phyloP scores from a whole-genome alignment of 2,113 vertebrate species.

The Heliornis fulica region DNA sequence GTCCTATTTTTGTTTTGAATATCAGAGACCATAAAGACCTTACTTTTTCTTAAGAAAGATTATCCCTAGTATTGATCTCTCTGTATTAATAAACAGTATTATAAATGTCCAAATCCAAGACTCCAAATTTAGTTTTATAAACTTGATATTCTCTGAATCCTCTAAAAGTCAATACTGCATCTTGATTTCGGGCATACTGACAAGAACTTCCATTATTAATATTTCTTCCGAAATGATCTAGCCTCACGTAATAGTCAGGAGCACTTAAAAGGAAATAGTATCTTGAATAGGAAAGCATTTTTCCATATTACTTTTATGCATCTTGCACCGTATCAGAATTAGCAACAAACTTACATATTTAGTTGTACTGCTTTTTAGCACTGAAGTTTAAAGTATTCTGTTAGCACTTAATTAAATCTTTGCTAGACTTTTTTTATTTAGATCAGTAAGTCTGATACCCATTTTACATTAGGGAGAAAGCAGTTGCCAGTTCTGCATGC shows the following conservation, averaged over 20 bases:
- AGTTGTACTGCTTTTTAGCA: not conserved
- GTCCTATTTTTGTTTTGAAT: not conserved
- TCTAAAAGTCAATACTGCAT: not conserved
- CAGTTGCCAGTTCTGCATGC: not conserved
- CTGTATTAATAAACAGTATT: not conserved
- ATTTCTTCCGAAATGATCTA: not conserved
- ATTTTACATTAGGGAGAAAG: not conserved
- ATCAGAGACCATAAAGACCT: not conserved
- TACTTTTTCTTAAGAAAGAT: not conserved
- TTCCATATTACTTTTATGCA: not conserved
- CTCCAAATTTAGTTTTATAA: not conserved
- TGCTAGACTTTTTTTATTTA: not conserved
- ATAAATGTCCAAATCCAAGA: not conserved
- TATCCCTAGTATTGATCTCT: not conserved
- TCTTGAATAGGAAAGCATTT: not conserved
- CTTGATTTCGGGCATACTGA: not conserved
- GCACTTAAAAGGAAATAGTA: not conserved
- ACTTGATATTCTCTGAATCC: not conserved
- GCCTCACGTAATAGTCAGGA: not conserved
- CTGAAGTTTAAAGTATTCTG: not conserved
- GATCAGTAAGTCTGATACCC: not conserved
- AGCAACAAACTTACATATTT: not conserved
- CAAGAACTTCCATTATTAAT: not conserved
- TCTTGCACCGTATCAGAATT: not conserved
- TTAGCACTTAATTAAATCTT: constrained; percentile 6